A percentile compares a stretch with the other conserved stretches of the same genome.
Conservation (phyloP, 2,113 vertebrate genomes). For the Macrotus californicus region DNA sequence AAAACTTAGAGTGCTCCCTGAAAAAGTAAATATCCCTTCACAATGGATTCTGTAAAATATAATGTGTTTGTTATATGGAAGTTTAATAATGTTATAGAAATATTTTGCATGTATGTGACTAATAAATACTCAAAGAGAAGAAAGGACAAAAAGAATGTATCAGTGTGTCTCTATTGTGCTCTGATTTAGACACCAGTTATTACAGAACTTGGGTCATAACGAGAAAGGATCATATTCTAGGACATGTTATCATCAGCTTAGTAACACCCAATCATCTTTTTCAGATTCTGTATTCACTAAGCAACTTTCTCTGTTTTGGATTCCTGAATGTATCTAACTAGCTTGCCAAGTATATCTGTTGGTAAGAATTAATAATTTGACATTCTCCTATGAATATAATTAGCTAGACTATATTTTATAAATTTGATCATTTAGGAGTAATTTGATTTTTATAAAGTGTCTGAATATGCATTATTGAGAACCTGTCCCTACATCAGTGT, state of each 20-base stretch:
- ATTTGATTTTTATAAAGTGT: not conserved
- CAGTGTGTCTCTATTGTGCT: not conserved
- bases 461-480: not conserved
- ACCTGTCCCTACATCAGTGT: not conserved
- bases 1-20: not conserved
- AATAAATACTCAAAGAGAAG: not conserved
- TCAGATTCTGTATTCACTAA: not conserved
- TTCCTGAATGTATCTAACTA: not conserved
- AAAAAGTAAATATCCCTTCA: not conserved
- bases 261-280: not conserved
- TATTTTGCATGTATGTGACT: not conserved
- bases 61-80: not conserved
- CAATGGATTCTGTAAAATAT: not conserved
- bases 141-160: not conserved
- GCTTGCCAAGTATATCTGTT: not conserved
- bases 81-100: not conserved
- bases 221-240: not conserved
- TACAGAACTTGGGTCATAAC: not conserved
- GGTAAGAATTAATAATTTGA: not conserved
- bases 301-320: not conserved
- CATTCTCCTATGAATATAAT: not conserved
- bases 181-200: not conserved
- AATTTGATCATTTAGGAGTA: not conserved
- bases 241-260: not conserved
- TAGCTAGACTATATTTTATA: not conserved